Base-by-base conservation (phyloP, 2,113 vertebrate genomes). In the Peromyscus californicus region DNA sequence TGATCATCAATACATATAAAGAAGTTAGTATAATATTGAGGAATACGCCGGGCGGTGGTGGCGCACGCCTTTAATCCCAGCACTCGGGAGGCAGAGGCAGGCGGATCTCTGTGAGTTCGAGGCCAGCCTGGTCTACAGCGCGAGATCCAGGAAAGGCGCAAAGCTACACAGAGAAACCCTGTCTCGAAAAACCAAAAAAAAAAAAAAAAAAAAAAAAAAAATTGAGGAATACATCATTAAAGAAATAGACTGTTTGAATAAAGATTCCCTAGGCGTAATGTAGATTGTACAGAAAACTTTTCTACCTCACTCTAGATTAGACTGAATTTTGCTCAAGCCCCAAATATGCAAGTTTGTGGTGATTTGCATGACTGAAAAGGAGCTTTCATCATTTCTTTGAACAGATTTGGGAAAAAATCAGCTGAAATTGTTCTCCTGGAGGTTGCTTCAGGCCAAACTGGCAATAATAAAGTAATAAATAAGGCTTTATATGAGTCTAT, bases 391-490 rank as follows among this genome's bases (percentile, higher is more conserved):
- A 92, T 85, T 94, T 96, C 45, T 95, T 91, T 92, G 63, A 95
- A 31, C 57, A 76, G 13, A 67, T 91, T 10, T 89, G 39, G n/a
- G 51, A 69, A 76, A 78, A 90, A 88, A 48, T 97, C 76, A 95
- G 67, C 19, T 91, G 74, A 97, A 96, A 97, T 79, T 97, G 33
- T 97, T 95, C 95, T 97, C 31, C 31, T 95, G 82, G 90, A 96
- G 39, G 45, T 95, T 98, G 85, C 93, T 97, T 91, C 61, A 78
- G 89, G 96, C 94, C 90, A 95, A 97, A 96, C 45, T 96, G 83
- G 63, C 76, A 97, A 93, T 97, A 95, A 97, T 96, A 95, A 96
- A 82, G 82, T 89, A 97, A 97, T 97, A 97, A 96, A 96, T 95
- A 97, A 94, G 54, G 89, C 61, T 96, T 94, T 94, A 93, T 95